Percentiles rank a stretch among this genome's conserved stretches.
Evolutionary conservation across 2,888 invertebrate species (phyloP).

Genomic region (Acleris literana): DNA sequence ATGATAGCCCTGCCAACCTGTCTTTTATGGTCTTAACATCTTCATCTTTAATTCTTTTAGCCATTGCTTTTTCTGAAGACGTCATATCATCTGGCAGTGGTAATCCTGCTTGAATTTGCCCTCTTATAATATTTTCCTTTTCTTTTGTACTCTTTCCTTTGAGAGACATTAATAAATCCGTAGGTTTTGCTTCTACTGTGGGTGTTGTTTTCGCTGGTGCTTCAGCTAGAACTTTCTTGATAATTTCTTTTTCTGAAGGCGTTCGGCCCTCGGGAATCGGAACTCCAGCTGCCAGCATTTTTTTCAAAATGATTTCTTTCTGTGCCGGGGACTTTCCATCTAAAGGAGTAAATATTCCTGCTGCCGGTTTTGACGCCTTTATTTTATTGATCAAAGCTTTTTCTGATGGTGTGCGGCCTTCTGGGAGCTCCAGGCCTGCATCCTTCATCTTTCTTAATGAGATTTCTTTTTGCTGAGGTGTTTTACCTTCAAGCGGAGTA

Average conservation of each 20-base stretch:
- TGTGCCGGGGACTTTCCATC: constrained; percentile 26
- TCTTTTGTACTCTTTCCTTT: constrained; percentile 43
- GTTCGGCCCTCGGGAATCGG: constrained; percentile 36
- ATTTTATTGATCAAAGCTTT: not conserved
- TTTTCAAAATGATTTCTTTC: constrained; percentile 36
- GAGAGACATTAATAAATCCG: constrained; percentile 39
- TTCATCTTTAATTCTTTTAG: not conserved
- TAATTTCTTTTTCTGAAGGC: constrained; percentile 41
- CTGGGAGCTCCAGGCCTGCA: not conserved
- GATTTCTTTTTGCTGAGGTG: not conserved
- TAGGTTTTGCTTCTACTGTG: not conserved
- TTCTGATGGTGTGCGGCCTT: constrained; percentile 9
- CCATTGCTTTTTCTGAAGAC: not conserved
- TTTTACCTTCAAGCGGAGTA: not conserved
- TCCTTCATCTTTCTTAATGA: not conserved
- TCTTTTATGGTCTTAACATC: not conserved
- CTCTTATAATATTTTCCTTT: constrained; percentile 45
- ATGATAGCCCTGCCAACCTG: not conserved
- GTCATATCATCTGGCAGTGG: not conserved
- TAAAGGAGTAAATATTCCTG: not conserved
- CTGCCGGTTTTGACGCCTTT: not conserved
- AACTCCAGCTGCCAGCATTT: constrained; percentile 37
- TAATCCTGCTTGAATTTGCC: constrained; percentile 32
- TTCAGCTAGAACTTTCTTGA: constrained; percentile 42
- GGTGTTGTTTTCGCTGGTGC: constrained; percentile 2